Evolutionary conservation across 2,113 vertebrate genomes (phyloP).

Genomic region (Dolichotis patagonum): DNA sequence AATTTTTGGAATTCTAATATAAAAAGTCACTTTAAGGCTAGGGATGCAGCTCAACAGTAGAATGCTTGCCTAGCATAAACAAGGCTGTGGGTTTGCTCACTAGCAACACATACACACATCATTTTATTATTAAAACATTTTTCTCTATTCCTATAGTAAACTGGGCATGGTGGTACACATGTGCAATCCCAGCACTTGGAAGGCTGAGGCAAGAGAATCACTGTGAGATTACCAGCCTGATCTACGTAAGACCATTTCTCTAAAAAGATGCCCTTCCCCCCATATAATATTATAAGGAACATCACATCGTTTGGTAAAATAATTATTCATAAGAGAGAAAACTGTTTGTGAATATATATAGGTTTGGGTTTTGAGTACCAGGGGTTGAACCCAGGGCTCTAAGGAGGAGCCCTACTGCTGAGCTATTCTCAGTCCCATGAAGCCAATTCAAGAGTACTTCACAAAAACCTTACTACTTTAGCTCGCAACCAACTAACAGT

Average conservation of each 20-base stretch:
- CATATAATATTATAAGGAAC: not conserved
- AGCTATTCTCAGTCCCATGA: not conserved
- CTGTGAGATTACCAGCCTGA: not conserved
- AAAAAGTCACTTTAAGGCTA: not conserved
- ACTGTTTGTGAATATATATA: not conserved
- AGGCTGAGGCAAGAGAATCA: not conserved
- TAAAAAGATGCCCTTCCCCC: not conserved
- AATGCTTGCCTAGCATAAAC: not conserved
- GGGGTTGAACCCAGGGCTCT: not conserved
- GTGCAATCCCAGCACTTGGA: not conserved
- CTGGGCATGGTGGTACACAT: not conserved
- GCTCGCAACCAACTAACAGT: not conserved
- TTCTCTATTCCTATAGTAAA: not conserved
- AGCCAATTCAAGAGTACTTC: not conserved
- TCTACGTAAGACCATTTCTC: not conserved
- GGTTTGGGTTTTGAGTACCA: not conserved
- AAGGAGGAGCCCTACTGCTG: not conserved
- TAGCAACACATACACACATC: not conserved
- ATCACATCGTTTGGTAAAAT: not conserved
- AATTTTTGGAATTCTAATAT: not conserved
- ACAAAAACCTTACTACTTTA: not conserved
- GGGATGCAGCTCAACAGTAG: not conserved
- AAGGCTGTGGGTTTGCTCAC: not conserved
- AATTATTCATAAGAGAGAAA: conserved; percentile 5
- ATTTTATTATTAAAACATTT: not conserved